These are phyloP conservation scores for Orthonyx spaldingii DNA, from an alignment of 2,113 vertebrate species.

Conservation along the genomic window DNA sequence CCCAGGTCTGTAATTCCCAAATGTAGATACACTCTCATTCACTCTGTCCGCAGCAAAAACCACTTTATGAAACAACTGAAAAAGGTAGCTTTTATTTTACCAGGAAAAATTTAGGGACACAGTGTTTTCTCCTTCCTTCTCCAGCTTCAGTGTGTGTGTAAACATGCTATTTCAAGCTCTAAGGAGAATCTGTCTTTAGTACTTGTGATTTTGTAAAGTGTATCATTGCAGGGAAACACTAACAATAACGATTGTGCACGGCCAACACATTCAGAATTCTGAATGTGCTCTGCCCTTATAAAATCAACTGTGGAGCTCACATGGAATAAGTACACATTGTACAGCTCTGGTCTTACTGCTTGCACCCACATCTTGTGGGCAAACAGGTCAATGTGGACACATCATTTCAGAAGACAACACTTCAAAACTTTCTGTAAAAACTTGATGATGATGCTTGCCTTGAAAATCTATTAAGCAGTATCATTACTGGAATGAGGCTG, in stretches of 20 bases:
- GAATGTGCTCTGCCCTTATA: background rate
- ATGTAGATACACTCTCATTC: background rate
- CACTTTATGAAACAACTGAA: background rate
- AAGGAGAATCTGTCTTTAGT: background rate
- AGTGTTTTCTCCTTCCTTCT: background rate
- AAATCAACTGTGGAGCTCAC: background rate
- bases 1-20: background rate
- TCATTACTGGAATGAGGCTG: background rate
- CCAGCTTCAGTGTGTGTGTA: background rate
- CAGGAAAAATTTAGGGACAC: background rate
- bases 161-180: background rate
- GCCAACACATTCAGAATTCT: background rate
- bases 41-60: background rate
- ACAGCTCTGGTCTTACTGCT: background rate
- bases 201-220: background rate
- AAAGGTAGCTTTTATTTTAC: background rate
- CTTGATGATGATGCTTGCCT: background rate
- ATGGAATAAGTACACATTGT: fast-evolving
- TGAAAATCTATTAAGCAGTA: background rate
- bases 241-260: background rate
- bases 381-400: background rate
- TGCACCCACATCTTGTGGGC: too few species aligned
- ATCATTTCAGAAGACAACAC: background rate
- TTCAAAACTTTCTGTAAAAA: background rate
- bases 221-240: background rate